Evolutionary conservation across 2,797 vertebrate species (phyloP).

Genomic region (Zenarchopterus dispar): DNA sequence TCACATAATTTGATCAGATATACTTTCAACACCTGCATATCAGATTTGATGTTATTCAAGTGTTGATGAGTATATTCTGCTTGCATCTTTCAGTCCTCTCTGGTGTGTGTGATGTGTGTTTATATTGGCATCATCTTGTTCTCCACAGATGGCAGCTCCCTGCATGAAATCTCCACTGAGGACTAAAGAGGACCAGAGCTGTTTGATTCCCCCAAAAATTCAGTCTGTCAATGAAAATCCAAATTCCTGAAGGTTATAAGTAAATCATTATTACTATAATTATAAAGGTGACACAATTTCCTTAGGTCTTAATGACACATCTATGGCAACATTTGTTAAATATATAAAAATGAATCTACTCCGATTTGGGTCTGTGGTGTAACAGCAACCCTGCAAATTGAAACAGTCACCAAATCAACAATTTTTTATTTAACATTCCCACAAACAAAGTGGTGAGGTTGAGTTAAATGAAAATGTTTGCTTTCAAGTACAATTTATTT

Average conservation of each 20-base stretch:
- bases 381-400: too few relatives aligned
- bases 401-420: too few relatives aligned
- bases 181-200: conserved; percentile 26
- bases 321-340: too few relatives aligned
- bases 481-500: too few relatives aligned
- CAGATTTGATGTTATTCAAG: conserved; percentile 1
- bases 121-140: conserved; percentile 25
- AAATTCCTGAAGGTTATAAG: neutral
- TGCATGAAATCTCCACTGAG: conserved; percentile 27
- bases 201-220: conserved; percentile 12
- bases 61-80: neutral
- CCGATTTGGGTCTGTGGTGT: too few relatives aligned
- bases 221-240: neutral
- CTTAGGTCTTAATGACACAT: too few relatives aligned
- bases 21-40: neutral
- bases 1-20: neutral
- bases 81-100: conserved; percentile 16
- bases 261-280: neutral
- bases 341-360: too few relatives aligned
- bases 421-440: too few relatives aligned
- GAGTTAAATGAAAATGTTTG: too few relatives aligned
- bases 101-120: conserved; percentile 16
- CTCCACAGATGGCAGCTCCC: conserved; percentile 47
- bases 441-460: too few relatives aligned
- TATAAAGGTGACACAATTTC: too few relatives aligned